Evolutionary conservation across 2,888 invertebrate genomes (phyloP).

Genomic region (Torymus texanus): DNA sequence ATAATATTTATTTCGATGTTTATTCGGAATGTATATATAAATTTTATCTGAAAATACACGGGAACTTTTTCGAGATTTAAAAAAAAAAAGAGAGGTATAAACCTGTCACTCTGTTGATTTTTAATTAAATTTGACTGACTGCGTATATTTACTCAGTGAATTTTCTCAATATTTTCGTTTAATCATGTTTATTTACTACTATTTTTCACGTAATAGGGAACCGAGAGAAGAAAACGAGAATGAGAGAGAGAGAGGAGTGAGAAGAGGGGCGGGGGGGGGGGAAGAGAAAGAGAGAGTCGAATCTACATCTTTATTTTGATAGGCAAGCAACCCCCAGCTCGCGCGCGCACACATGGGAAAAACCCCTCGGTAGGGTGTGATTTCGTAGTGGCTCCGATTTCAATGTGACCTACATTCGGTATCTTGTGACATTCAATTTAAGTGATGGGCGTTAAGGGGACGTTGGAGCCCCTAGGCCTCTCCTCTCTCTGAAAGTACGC

Average conservation of each 20-base stretch:
- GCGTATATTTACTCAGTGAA: no score
- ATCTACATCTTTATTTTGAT: no score
- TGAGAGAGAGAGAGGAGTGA: not conserved
- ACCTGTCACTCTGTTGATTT: no score
- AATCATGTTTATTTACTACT: not conserved
- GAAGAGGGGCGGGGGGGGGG: not conserved
- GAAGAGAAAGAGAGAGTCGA: no score
- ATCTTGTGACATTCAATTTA: constrained; percentile 39
- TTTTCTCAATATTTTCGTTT: not conserved
- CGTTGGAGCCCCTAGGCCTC: constrained; percentile 2
- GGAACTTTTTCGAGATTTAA: no score
- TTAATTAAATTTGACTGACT: no score
- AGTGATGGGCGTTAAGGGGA: constrained; percentile 36
- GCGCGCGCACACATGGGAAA: not conserved
- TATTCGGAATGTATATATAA: no score
- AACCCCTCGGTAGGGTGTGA: constrained; percentile 10
- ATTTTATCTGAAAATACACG: no score
- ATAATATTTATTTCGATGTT: no score
- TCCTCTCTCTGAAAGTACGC: no score
- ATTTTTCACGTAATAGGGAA: not conserved
- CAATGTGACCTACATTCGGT: constrained; percentile 40
- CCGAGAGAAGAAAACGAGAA: not conserved
- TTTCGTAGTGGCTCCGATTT: constrained; percentile 31
- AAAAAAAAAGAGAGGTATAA: no score
- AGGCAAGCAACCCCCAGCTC: no score